phyloP scores from a whole-genome alignment of 2,113 vertebrate genomes.

The Pseudois nayaur region DNA sequence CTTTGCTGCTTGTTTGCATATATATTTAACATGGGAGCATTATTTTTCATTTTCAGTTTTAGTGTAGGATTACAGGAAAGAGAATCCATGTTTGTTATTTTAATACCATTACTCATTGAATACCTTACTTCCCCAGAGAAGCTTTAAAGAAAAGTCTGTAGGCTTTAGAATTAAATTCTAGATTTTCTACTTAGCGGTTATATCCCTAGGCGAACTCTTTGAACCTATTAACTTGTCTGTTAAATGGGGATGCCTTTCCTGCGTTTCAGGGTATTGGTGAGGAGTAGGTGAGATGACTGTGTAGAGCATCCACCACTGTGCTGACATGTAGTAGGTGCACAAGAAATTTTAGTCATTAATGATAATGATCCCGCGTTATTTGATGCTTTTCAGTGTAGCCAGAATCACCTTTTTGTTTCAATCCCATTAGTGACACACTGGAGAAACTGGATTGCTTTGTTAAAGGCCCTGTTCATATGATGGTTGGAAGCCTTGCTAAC shows the following conservation, averaged over 20 bases:
- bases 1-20: background rate
- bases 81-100: background rate
- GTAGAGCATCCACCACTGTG: background rate
- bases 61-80: background rate
- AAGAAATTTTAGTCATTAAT: background rate
- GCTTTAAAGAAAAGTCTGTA: background rate
- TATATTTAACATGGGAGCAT: background rate
- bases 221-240: background rate
- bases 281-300: background rate
- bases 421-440: slow-evolving; percentile 53
- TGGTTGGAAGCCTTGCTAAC: slow-evolving; percentile 64
- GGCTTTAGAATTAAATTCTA: background rate
- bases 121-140: background rate
- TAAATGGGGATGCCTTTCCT: background rate
- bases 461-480: slow-evolving; percentile 51
- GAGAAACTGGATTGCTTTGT: slow-evolving; percentile 58
- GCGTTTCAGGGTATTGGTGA: background rate
- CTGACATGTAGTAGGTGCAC: background rate
- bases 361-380: slow-evolving; percentile 11
- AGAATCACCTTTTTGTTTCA: slow-evolving; percentile 66
- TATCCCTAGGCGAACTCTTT: background rate
- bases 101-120: background rate
- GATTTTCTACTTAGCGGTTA: background rate
- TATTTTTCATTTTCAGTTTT: background rate
- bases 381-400: slow-evolving; percentile 53